phyloP scores from a whole-genome alignment of 2,888 invertebrate genomes.

The Herminia tarsipennalis region DNA sequence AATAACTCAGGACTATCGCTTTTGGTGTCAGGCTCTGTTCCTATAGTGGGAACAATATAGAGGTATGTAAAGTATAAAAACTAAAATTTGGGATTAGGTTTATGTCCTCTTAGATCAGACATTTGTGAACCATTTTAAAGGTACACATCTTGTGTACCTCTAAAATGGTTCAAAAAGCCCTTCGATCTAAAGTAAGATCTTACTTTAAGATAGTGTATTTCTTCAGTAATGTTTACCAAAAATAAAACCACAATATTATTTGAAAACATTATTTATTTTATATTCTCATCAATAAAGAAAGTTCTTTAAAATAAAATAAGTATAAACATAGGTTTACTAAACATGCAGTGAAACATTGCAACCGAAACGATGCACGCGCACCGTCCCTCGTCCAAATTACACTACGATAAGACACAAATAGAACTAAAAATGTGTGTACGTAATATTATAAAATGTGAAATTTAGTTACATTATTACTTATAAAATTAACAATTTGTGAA shows the following conservation, averaged over 20 bases:
- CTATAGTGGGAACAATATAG: no score
- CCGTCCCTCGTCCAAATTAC: slow-evolving; percentile 61
- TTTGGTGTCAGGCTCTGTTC: no score
- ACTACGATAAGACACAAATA: slow-evolving; percentile 67
- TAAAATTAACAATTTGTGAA: slow-evolving; percentile 77
- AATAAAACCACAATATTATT: slow-evolving; percentile 57
- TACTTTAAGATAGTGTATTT: no score
- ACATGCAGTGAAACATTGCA: slow-evolving; percentile 71
- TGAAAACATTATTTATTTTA: slow-evolving; percentile 86
- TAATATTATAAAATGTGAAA: slow-evolving; percentile 71
- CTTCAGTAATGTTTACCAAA: no score
- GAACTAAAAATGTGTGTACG: slow-evolving; percentile 78
- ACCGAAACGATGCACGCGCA: slow-evolving; percentile 39
- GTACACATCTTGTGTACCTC: no score
- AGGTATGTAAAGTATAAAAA: no score
- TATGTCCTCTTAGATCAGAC: no score
- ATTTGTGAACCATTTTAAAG: no score
- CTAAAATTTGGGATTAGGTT: no score
- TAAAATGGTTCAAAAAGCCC: no score
- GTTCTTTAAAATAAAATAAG: slow-evolving; percentile 81
- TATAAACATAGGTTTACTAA: slow-evolving; percentile 76
- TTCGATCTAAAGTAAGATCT: no score
- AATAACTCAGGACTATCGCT: no score
- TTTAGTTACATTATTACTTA: slow-evolving; percentile 66
- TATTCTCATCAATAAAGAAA: slow-evolving; percentile 82